Percentiles rank a stretch among this genome's conserved stretches.
These are phyloP conservation scores for Promerops cafer DNA, from an alignment of 2,113 vertebrate species.

Conservation along the genomic window DNA sequence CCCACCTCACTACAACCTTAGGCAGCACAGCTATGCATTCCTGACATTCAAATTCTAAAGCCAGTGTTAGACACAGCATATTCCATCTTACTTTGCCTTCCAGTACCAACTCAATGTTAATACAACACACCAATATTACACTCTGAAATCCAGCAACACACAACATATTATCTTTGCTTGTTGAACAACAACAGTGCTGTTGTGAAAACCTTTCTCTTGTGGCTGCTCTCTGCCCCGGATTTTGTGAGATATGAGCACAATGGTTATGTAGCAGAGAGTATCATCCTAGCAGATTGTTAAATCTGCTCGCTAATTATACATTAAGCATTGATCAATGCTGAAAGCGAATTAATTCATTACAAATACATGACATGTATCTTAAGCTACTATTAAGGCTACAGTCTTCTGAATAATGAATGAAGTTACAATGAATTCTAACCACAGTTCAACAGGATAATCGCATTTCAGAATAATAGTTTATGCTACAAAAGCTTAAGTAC, in stretches of 20 bases:
- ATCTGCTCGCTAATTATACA: slow-evolving; percentile 22
- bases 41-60: background rate
- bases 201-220: background rate
- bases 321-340: background rate
- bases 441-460: background rate
- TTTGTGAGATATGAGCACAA: background rate
- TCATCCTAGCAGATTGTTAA: background rate
- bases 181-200: background rate
- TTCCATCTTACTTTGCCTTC: background rate
- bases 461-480: slow-evolving; percentile 16
- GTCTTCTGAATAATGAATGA: slow-evolving; percentile 23
- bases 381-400: background rate
- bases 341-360: background rate
- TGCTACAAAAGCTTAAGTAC: background rate
- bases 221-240: background rate
- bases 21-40: background rate
- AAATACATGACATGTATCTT: background rate
- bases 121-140: background rate
- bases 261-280: background rate
- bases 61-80: background rate
- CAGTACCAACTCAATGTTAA: background rate
- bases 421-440: background rate
- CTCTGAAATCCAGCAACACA: background rate
- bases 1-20: background rate
- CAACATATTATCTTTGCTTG: background rate